Conservation (phyloP, 2,888 invertebrate species). For the Tenthredo notha region DNA sequence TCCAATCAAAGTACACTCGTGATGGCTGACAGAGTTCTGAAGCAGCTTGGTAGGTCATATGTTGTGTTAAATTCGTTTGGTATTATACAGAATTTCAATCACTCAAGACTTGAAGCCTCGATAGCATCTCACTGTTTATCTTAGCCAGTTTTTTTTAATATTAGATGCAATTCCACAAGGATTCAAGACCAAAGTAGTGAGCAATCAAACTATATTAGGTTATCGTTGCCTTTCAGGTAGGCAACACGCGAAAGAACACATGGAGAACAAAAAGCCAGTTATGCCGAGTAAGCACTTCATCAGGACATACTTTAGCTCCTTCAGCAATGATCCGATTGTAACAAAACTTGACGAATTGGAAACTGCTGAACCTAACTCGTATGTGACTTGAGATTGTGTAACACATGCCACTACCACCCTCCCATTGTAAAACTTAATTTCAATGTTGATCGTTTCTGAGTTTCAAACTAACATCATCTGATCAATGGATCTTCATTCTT, state of each 20-base stretch:
- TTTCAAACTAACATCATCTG: not conserved
- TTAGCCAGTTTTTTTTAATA: not conserved
- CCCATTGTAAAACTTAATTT: slow-evolving; percentile 50
- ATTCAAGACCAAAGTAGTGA: slow-evolving; percentile 6
- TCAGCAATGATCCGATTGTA: slow-evolving; percentile 91
- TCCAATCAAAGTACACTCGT: slow-evolving; percentile 89
- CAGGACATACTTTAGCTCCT: slow-evolving; percentile 92
- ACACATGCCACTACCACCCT: slow-evolving; percentile 4
- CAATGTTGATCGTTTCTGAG: not conserved
- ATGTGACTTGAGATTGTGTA: slow-evolving; percentile 20
- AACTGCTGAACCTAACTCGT: slow-evolving; percentile 71
- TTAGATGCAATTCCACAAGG: not conserved
- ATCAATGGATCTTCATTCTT: not conserved
- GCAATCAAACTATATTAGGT: slow-evolving; percentile 41
- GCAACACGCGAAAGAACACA: slow-evolving; percentile 87
- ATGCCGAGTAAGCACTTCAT: slow-evolving; percentile 94
- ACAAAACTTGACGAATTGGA: slow-evolving; percentile 78
- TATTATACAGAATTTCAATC: not conserved
- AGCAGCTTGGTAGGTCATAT: slow-evolving; percentile 84
- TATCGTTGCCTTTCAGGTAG: slow-evolving; percentile 74
- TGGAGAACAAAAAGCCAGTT: slow-evolving; percentile 84
- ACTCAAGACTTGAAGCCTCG: not conserved
- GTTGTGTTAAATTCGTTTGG: not conserved
- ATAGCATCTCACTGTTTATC: not conserved
- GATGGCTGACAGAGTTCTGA: slow-evolving; percentile 93